phyloP scores from a whole-genome alignment of 35 echinoderm and acorn worm species.

The Lytechinus pictus region DNA sequence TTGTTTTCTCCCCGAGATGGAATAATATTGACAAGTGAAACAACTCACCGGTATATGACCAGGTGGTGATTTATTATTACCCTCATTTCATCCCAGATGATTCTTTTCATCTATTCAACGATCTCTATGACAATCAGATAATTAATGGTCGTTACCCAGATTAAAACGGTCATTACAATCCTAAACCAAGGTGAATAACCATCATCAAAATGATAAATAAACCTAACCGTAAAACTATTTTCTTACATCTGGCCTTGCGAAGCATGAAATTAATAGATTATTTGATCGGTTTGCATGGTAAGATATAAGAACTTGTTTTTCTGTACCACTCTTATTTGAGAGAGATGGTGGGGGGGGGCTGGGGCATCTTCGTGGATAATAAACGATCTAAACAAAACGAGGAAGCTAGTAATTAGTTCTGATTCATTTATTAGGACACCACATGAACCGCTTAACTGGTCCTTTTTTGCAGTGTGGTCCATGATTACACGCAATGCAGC shows the following conservation, averaged over 20 bases:
- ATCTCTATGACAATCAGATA: not conserved
- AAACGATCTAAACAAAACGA: slow-evolving; percentile 22
- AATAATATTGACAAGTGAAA: not conserved
- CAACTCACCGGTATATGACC: not conserved
- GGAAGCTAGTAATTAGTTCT: slow-evolving; percentile 22
- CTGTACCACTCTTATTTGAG: not conserved
- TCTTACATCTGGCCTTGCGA: slow-evolving; percentile 11
- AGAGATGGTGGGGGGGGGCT: not conserved
- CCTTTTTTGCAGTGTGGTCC: not conserved
- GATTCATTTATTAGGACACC: slow-evolving; percentile 24
- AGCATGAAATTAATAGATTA: slow-evolving; percentile 45
- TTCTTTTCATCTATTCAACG: not conserved
- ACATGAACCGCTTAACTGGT: not conserved
- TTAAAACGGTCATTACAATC: not conserved
- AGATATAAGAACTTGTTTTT: not conserved
- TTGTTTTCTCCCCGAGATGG: not conserved
- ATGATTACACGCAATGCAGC: not conserved
- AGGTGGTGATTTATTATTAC: slow-evolving; percentile 19
- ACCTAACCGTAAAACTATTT: not conserved
- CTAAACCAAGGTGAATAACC: not conserved
- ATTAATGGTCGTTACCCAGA: not conserved
- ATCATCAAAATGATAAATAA: not conserved
- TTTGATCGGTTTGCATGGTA: not conserved
- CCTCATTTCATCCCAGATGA: not conserved
- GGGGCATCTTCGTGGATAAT: not conserved